Evolutionary conservation across 2,797 vertebrate genomes (phyloP).

Genomic region (Nannoperca australis): DNA sequence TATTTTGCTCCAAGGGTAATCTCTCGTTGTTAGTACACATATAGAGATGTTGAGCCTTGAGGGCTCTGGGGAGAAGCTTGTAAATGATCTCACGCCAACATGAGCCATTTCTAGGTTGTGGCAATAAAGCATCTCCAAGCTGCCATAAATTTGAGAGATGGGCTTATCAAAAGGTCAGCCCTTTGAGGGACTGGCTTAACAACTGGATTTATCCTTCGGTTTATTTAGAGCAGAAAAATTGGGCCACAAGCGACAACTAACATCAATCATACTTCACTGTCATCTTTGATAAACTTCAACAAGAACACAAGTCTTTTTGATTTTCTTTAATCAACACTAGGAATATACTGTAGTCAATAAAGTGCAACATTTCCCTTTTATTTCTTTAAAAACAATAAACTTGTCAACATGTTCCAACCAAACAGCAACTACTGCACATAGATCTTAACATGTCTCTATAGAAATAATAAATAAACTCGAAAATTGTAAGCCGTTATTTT

Average conservation of each 20-base stretch:
- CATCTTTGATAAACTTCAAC: constrained; percentile 66
- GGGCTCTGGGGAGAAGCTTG: constrained; percentile 67
- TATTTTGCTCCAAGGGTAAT: constrained; percentile 73
- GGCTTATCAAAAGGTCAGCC: constrained; percentile 82
- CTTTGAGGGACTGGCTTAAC: constrained; percentile 77
- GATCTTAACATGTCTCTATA: not conserved
- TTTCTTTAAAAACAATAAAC: constrained; percentile 34
- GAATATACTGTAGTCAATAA: constrained; percentile 3
- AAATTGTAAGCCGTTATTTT: constrained; percentile 5
- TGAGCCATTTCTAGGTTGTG: constrained; percentile 77
- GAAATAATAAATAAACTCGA: not conserved
- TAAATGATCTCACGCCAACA: constrained; percentile 80
- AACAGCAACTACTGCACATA: not conserved
- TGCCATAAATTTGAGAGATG: constrained; percentile 81
- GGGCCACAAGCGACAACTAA: constrained; percentile 50
- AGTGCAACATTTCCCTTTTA: constrained; percentile 5
- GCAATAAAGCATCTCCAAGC: constrained; percentile 77
- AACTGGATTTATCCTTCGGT: constrained; percentile 79
- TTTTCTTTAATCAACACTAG: constrained; percentile 37
- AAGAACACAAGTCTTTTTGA: constrained; percentile 43
- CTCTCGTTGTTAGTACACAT: constrained; percentile 66
- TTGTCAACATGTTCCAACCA: constrained; percentile 5
- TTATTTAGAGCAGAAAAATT: constrained; percentile 84
- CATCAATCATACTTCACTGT: constrained; percentile 76
- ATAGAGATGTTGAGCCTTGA: constrained; percentile 75